Evolutionary conservation across 1,140 invertebrate genomes (phyloP).

Genomic region (Ruditapes philippinarum): DNA sequence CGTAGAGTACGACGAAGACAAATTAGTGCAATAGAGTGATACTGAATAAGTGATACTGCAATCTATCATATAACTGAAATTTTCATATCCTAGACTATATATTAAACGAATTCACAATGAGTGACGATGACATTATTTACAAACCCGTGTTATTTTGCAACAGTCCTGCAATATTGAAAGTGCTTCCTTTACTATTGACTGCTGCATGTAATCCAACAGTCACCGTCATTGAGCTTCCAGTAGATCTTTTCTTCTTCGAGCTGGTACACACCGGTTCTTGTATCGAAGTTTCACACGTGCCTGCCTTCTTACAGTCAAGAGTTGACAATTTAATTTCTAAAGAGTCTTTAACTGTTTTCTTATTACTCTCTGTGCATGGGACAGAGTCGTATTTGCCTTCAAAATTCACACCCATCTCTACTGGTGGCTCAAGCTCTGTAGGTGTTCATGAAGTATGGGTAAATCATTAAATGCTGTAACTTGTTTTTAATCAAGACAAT

Average conservation of each 20-base stretch:
- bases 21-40: too few relatives aligned
- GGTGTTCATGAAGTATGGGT: too few relatives aligned
- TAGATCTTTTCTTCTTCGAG: neutral
- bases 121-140: too few relatives aligned
- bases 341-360: neutral
- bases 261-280: neutral
- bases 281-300: neutral
- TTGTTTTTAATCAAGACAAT: neutral
- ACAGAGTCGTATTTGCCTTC: slow-evolving; percentile 9
- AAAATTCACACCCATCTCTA: neutral
- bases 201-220: neutral
- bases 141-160: slow-evolving; percentile 2
- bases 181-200: neutral
- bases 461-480: neutral
- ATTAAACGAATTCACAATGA: too few relatives aligned
- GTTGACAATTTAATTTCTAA: neutral
- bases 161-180: slow-evolving; percentile 5
- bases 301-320: slow-evolving; percentile 1
- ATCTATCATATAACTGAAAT: neutral
- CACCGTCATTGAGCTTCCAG: neutral
- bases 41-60: neutral
- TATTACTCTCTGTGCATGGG: neutral
- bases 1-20: too few relatives aligned
- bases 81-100: neutral
- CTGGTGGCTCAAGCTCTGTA: slow-evolving; percentile 5